phyloP scores from a whole-genome alignment of 1,140 invertebrate genomes.

The Piezodorus guildinii region DNA sequence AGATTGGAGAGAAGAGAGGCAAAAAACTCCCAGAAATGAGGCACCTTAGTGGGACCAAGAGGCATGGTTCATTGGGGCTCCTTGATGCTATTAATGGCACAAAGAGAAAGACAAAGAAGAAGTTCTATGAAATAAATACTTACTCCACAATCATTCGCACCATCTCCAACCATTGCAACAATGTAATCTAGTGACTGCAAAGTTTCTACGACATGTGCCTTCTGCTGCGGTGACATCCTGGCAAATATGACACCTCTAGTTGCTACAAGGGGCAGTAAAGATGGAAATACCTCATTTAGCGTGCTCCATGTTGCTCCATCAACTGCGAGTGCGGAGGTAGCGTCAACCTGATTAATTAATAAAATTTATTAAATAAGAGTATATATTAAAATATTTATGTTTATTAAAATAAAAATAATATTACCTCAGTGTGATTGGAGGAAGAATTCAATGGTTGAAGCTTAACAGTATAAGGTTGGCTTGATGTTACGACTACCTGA shows the following conservation, averaged over 20 bases:
- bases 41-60: too few relatives aligned
- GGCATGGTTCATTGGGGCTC: too few relatives aligned
- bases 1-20: too few relatives aligned
- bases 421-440: constrained; percentile 18
- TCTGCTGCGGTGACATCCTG: constrained; percentile 90
- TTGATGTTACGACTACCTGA: constrained; percentile 14
- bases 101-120: too few relatives aligned
- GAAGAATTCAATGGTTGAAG: constrained; percentile 16
- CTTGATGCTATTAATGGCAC: too few relatives aligned
- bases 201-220: constrained; percentile 76
- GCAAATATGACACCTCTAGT: constrained; percentile 77
- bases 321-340: constrained; percentile 40
- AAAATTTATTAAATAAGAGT: too few relatives aligned
- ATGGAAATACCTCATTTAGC: constrained; percentile 51
- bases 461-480: constrained; percentile 10
- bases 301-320: constrained; percentile 60
- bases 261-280: constrained; percentile 50
- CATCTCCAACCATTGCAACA: constrained; percentile 84
- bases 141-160: constrained; percentile 80
- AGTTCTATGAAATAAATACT: too few relatives aligned
- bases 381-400: neutral
- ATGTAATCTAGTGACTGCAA: constrained; percentile 71
- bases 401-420: neutral
- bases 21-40: too few relatives aligned
- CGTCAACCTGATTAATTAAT: constrained; percentile 4